These are phyloP conservation scores for Prionace glauca DNA, from an alignment of 2,797 vertebrate species.

Conservation along the genomic window DNA sequence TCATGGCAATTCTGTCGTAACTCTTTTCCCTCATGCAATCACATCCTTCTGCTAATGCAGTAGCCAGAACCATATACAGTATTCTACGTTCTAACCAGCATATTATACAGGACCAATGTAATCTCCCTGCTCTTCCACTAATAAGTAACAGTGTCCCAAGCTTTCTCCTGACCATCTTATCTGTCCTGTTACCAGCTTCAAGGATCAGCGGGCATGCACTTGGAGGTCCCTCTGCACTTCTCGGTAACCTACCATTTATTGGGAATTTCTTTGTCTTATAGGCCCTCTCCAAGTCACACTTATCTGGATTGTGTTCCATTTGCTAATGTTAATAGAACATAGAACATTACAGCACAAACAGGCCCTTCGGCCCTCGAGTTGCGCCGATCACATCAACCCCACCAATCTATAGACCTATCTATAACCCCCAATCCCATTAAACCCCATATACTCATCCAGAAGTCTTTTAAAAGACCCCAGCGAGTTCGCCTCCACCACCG, in stretches of 20 bases:
- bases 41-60: not conserved
- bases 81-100: not conserved
- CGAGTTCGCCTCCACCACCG: too few relatives aligned
- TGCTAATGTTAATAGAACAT: too few relatives aligned
- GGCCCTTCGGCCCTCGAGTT: too few relatives aligned
- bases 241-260: not conserved
- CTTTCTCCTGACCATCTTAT: not conserved
- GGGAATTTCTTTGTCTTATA: too few relatives aligned
- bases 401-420: too few relatives aligned
- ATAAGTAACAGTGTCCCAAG: not conserved
- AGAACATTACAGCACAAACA: too few relatives aligned
- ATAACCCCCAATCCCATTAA: too few relatives aligned
- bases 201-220: not conserved
- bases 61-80: not conserved
- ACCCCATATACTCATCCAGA: too few relatives aligned
- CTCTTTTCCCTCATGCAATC: not conserved
- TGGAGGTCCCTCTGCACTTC: not conserved
- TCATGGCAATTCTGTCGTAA: not conserved
- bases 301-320: too few relatives aligned
- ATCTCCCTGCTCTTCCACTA: not conserved
- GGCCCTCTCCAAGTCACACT: too few relatives aligned
- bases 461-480: too few relatives aligned
- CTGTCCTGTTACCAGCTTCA: not conserved
- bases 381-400: too few relatives aligned
- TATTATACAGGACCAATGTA: not conserved